Conservation (phyloP, 2,888 invertebrate genomes). For the Corythucha ciliata region DNA sequence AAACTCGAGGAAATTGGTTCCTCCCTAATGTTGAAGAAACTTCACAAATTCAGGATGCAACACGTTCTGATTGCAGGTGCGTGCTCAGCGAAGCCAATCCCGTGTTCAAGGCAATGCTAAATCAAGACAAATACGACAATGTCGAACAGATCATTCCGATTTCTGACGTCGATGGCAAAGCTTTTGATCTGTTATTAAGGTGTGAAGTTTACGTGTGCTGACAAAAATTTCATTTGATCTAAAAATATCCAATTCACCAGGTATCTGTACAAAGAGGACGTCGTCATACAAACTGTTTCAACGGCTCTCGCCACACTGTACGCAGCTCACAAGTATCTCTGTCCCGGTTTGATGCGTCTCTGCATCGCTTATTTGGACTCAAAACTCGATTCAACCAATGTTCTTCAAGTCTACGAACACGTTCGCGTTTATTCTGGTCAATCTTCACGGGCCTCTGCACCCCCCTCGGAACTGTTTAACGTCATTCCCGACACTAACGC, state of each 20-base stretch:
- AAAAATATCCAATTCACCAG: constrained; percentile 40
- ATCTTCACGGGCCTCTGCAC: constrained; percentile 31
- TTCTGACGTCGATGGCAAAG: constrained; percentile 54
- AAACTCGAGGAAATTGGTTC: too few relatives aligned
- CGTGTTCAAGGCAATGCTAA: constrained; percentile 53
- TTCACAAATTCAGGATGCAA: too few relatives aligned
- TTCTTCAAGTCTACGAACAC: constrained; percentile 53
- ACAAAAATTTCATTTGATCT: constrained; percentile 7
- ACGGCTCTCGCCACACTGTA: constrained; percentile 61
- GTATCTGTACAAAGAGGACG: constrained; percentile 55
- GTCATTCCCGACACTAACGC: constrained; percentile 28
- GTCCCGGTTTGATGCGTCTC: constrained; percentile 56
- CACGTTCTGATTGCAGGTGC: constrained; percentile 14
- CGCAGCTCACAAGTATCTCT: constrained; percentile 64
- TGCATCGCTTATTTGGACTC: constrained; percentile 58
- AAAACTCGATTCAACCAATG: constrained; percentile 54
- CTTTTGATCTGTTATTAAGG: constrained; percentile 56
- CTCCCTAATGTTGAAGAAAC: too few relatives aligned
- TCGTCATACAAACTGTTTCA: constrained; percentile 51
- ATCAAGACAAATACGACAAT: constrained; percentile 39
- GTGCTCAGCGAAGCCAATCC: constrained; percentile 54
- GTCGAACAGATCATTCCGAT: constrained; percentile 44
- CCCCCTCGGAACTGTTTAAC: constrained; percentile 26
- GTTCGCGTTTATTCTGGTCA: constrained; percentile 38
- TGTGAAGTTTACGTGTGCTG: constrained; percentile 36